These are phyloP conservation scores for Thyatira batis DNA, from an alignment of 2,888 invertebrate genomes.

Conservation along the genomic window DNA sequence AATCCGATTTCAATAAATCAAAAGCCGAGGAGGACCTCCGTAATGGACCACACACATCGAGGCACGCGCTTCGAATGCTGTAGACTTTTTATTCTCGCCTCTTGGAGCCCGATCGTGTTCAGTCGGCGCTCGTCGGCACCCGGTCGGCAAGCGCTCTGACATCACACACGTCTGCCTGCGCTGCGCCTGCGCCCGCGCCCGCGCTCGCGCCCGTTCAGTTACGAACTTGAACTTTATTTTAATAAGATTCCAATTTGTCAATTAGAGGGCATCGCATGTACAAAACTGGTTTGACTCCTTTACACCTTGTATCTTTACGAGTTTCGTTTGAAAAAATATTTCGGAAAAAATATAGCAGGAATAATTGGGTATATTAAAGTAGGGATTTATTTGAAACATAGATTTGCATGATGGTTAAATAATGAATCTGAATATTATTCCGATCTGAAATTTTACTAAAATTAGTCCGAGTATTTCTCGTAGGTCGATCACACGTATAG, in stretches of 20 bases:
- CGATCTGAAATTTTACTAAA: too few relatives aligned
- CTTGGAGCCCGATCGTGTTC: constrained; percentile 59
- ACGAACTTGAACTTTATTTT: constrained; percentile 82
- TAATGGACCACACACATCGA: constrained; percentile 87
- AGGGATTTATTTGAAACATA: background rate
- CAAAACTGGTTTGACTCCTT: constrained; percentile 77
- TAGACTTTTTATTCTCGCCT: constrained; percentile 74
- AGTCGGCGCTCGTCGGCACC: constrained; percentile 70
- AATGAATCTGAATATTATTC: too few relatives aligned
- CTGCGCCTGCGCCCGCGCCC: constrained; percentile 39
- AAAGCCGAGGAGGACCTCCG: constrained; percentile 75
- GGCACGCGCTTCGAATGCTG: constrained; percentile 88
- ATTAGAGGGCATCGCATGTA: constrained; percentile 82
- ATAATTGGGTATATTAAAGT: too few relatives aligned
- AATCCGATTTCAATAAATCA: constrained; percentile 76
- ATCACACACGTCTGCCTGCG: constrained; percentile 62
- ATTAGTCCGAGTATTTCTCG: too few relatives aligned
- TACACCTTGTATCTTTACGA: constrained; percentile 69
- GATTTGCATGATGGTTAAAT: background rate
- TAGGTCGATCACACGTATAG: too few relatives aligned
- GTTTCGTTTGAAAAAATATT: constrained; percentile 57
- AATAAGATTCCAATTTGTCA: constrained; percentile 89
- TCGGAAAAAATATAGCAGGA: constrained; percentile 40
- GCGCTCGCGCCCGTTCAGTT: constrained; percentile 53
- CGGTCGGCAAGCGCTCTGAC: constrained; percentile 66